Conservation (phyloP, 2,888 invertebrate genomes). For the Metalampra italica region DNA sequence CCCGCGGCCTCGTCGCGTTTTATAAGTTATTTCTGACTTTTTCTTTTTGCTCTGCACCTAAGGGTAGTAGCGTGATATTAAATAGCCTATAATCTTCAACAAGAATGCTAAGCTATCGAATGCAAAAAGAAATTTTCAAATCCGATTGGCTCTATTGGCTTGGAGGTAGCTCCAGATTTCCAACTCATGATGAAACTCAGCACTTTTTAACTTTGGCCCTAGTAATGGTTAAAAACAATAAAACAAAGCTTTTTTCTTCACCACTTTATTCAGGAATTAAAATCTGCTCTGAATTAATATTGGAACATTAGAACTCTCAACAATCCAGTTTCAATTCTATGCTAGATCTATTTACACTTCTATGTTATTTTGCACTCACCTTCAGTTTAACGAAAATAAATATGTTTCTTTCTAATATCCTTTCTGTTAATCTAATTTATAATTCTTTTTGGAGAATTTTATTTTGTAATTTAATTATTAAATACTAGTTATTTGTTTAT, state of each 20-base stretch:
- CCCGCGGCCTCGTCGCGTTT: too few species aligned
- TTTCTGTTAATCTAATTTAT: conserved; percentile 43
- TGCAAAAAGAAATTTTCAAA: too few species aligned
- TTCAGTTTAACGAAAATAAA: conserved; percentile 62
- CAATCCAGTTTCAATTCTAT: conserved; percentile 9
- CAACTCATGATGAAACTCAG: too few species aligned
- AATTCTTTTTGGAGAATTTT: conserved; percentile 35
- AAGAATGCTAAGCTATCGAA: too few species aligned
- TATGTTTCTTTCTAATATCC: conserved; percentile 43
- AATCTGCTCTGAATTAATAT: conserved; percentile 42
- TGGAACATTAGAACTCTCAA: conserved; percentile 30
- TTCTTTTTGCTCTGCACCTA: too few species aligned
- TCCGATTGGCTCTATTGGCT: too few species aligned
- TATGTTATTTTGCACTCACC: conserved; percentile 25
- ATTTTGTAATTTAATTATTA: conserved; percentile 17
- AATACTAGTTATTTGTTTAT: conserved; percentile 23
- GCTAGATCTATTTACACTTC: conserved; percentile 32
- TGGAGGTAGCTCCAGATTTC: too few species aligned
- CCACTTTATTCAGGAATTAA: conserved; percentile 67
- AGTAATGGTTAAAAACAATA: too few species aligned
- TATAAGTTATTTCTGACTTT: too few species aligned
- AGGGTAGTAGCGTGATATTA: too few species aligned
- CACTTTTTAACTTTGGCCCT: too few species aligned
- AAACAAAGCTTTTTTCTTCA: conserved; percentile 25
- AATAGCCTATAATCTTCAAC: too few species aligned